phyloP scores from a whole-genome alignment of 2,797 vertebrate genomes.

The Catharus ustulatus region DNA sequence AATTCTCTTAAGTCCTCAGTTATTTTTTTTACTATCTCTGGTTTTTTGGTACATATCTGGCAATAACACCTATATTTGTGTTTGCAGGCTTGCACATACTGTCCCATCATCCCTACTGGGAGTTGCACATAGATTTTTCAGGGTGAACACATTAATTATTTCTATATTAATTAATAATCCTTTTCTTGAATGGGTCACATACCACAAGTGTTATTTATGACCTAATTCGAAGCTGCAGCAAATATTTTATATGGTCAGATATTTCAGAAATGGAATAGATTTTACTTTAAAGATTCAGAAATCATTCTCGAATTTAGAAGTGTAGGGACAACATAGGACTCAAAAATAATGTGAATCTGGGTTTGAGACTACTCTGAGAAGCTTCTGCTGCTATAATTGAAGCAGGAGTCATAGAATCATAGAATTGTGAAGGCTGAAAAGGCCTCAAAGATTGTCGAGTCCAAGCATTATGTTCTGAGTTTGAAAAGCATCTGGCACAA shows the following conservation, averaged over 20 bases:
- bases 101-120: rapidly evolving
- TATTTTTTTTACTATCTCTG: background rate
- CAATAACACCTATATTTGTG: background rate
- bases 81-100: background rate
- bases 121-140: background rate
- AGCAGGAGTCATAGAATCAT: background rate
- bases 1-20: background rate
- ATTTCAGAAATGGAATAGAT: background rate
- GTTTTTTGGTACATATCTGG: background rate
- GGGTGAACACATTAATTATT: background rate
- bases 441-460: background rate
- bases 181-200: background rate
- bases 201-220: background rate
- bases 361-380: background rate
- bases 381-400: background rate
- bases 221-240: background rate
- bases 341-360: background rate
- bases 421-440: background rate
- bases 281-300: background rate
- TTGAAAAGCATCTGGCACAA: background rate
- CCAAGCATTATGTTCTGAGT: background rate
- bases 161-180: background rate
- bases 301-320: background rate
- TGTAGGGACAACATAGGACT: background rate
- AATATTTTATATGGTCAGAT: background rate